Percentiles rank a stretch among this genome's conserved stretches.
Evolutionary conservation across 1,140 invertebrate species (phyloP).

Genomic region (Tachypleus tridentatus): DNA sequence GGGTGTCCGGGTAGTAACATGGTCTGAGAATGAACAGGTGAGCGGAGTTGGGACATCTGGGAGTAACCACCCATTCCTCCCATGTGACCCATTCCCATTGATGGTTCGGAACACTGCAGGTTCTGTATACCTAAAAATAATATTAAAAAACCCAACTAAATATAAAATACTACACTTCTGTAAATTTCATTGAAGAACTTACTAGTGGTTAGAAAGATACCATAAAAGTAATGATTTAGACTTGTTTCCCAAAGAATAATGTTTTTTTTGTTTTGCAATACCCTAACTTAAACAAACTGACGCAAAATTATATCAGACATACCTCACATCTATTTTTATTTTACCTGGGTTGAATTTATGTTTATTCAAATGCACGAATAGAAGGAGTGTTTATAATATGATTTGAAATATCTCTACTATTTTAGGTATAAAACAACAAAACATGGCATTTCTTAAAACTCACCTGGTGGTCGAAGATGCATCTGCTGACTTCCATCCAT

Average conservation of each 20-base stretch:
- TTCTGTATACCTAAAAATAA: constrained; percentile 32
- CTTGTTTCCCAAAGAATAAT: not conserved
- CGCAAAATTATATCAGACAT: not conserved
- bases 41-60: constrained; percentile 38
- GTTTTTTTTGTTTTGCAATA: not conserved
- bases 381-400: not conserved
- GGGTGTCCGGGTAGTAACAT: constrained; percentile 41
- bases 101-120: constrained; percentile 31
- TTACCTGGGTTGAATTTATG: not conserved
- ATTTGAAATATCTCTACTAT: not conserved
- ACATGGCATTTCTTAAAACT: constrained; percentile 28
- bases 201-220: not conserved
- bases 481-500: constrained; percentile 83
- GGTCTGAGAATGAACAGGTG: constrained; percentile 40
- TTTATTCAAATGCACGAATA: not conserved
- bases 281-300: not conserved
- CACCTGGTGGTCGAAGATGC: constrained; percentile 70
- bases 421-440: not conserved
- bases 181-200: constrained; percentile 1
- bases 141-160: constrained; percentile 1
- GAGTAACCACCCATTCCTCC: constrained; percentile 34
- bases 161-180: not conserved
- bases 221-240: not conserved
- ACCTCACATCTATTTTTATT: not conserved
- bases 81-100: constrained; percentile 30